Evolutionary conservation across 2,888 invertebrate species (phyloP), one percentile per base, ranked within the genome.

Genomic region (Drosophila infuscata): DNA sequence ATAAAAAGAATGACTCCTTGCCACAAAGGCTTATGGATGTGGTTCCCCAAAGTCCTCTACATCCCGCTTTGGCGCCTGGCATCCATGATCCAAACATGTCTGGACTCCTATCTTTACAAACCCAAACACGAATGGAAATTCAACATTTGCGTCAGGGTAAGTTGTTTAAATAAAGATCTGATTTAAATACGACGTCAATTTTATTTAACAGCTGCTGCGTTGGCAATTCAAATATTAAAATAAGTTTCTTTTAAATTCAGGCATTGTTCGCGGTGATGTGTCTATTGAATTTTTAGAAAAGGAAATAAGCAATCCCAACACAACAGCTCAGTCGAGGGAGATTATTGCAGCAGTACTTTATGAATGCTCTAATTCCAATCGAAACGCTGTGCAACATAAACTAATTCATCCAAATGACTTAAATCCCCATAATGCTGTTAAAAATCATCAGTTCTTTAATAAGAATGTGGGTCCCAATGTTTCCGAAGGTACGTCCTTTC

Each of bases 261-360:
- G 96, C 79, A 93, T 97, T 89, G 95, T 96, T 87, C 95, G 95
- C 30, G 97, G 97, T 67, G 97, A 97, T 93, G 95, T 97, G 70
- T 96, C 96, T 3, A 94, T 95, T 35, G 95, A 96, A 88, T 95
- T 96, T 90, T 93, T 97, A 81, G 95, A 96, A 92, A 96, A 96
- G 91, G 97, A 97, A 92, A 94, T 97, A 64, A 94, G 94, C 86
- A 96, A 96, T 93, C 90, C 91, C 0, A 88, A 75, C 53, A 81
- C 80, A 54, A 56, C 82, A 8, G 68, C 78, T 5, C 84, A 79
- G 11, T 75, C 82, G 11, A 91, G 83, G 48, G 92, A 92, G 9
- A 79, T 89, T 29, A 87, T 92, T 66, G 76, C 76, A 5, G 64
- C 86, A 36, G 92, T 84, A 49, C 75, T 92, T 49, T 83, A 81